Conservation (phyloP, 2,888 invertebrate species). For the Ophion costatus region DNA sequence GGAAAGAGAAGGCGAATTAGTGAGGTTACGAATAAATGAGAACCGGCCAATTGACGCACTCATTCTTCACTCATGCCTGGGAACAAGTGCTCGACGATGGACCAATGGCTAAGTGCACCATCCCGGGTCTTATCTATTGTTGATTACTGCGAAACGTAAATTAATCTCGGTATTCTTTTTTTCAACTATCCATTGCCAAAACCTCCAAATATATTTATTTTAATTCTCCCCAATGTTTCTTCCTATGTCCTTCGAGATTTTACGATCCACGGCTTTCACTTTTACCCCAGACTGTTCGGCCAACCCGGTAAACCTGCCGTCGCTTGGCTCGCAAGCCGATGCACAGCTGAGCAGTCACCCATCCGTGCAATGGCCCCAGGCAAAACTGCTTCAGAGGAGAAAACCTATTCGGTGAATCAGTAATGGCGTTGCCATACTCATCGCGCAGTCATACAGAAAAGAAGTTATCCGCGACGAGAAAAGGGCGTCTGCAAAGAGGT, state of each 20-base stretch:
- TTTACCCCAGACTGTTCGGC: no score
- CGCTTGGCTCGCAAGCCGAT: no score
- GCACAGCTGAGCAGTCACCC: no score
- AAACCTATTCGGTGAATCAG: not conserved
- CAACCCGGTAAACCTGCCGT: no score
- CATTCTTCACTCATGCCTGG: constrained; percentile 26
- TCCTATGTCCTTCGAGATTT: no score
- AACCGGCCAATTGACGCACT: constrained; percentile 26
- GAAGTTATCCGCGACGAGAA: not conserved
- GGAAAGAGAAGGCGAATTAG: constrained; percentile 16
- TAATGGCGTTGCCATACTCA: not conserved
- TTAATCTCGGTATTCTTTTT: not conserved
- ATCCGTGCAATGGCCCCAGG: no score
- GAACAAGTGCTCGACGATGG: constrained; percentile 25
- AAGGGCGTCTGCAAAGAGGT: constrained; percentile 33
- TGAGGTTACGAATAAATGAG: constrained; percentile 34
- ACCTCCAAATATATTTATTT: not conserved
- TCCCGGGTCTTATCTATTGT: not conserved
- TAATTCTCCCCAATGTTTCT: no score
- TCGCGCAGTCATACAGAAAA: not conserved
- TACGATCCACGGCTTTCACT: no score
- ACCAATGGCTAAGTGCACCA: constrained; percentile 25
- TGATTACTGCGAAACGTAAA: not conserved
- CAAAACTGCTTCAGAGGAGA: no score
- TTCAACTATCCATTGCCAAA: not conserved